These are phyloP conservation scores for Philereme transversata DNA, from an alignment of 2,888 invertebrate genomes.

Conservation along the genomic window DNA sequence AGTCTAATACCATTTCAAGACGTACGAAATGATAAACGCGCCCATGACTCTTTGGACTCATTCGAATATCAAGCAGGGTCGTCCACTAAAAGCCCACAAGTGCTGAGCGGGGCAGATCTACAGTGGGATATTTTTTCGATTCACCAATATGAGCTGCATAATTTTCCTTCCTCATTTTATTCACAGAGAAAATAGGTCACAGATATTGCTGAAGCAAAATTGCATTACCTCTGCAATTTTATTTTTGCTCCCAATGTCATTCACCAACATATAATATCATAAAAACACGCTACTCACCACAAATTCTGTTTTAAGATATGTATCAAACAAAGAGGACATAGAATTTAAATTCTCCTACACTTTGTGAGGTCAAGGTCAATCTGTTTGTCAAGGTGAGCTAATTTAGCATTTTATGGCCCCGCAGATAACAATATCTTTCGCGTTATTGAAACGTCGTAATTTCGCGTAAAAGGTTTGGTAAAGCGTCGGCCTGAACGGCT, in stretches of 20 bases:
- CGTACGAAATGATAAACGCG: constrained; percentile 5
- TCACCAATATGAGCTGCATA: constrained; percentile 4
- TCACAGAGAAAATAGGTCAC: not conserved
- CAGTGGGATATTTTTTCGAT: not conserved
- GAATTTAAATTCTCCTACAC: constrained; percentile 17
- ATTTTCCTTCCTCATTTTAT: not conserved
- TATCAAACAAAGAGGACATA: constrained; percentile 12
- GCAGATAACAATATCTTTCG: constrained; percentile 21
- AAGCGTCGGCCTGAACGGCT: constrained; percentile 19
- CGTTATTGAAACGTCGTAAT: constrained; percentile 25
- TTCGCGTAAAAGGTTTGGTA: constrained; percentile 24
- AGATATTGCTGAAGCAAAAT: too few relatives aligned
- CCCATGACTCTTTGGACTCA: not conserved
- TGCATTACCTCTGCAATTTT: too few relatives aligned
- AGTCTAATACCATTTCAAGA: constrained; percentile 1
- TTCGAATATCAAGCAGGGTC: constrained; percentile 9
- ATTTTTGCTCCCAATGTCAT: constrained; percentile 1
- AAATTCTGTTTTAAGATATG: constrained; percentile 19
- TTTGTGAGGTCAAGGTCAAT: constrained; percentile 5
- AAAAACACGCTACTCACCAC: constrained; percentile 10
- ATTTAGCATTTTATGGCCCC: constrained; percentile 10
- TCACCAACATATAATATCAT: constrained; percentile 11
- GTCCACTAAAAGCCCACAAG: constrained; percentile 1
- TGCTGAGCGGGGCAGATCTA: constrained; percentile 1
- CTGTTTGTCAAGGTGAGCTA: constrained; percentile 16